Percentiles rank a stretch among this genome's conserved stretches.
These are phyloP conservation scores for Patella caerulea DNA, from an alignment of 2,888 invertebrate species.

Conservation along the genomic window DNA sequence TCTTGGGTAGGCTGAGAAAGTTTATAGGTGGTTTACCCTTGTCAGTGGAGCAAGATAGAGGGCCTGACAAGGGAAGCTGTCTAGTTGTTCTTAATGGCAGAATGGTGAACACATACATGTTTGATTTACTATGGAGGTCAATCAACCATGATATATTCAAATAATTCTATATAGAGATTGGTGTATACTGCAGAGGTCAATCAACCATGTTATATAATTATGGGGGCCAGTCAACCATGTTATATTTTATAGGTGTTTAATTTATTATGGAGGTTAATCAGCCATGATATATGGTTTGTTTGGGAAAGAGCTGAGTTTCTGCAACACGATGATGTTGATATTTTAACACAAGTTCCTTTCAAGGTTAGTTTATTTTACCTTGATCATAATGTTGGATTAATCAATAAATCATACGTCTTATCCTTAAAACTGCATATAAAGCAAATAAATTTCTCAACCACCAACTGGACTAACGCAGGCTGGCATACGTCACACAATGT, in stretches of 20 bases:
- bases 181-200: conserved; percentile 67
- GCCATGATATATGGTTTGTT: conserved; percentile 70
- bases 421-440: too few relatives aligned
- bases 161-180: conserved; percentile 64
- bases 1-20: not conserved
- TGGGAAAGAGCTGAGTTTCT: conserved; percentile 70
- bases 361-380: conserved; percentile 50
- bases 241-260: conserved; percentile 63
- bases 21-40: not conserved
- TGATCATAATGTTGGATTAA: not conserved
- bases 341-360: conserved; percentile 65
- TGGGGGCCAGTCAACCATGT: conserved; percentile 63
- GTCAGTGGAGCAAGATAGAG: too few relatives aligned
- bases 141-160: conserved; percentile 41
- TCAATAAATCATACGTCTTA: not conserved
- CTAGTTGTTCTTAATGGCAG: too few relatives aligned
- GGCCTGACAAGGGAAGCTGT: too few relatives aligned
- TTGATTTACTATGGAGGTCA: conserved; percentile 68
- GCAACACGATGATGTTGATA: conserved; percentile 63
- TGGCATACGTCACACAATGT: too few relatives aligned
- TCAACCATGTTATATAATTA: conserved; percentile 40
- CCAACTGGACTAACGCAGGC: too few relatives aligned
- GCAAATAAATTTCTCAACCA: too few relatives aligned
- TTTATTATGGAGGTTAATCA: conserved; percentile 68
- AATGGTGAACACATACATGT: conserved; percentile 52